Base-by-base conservation (phyloP, 2,888 invertebrate species). In the Lycophotia porphyrea region DNA sequence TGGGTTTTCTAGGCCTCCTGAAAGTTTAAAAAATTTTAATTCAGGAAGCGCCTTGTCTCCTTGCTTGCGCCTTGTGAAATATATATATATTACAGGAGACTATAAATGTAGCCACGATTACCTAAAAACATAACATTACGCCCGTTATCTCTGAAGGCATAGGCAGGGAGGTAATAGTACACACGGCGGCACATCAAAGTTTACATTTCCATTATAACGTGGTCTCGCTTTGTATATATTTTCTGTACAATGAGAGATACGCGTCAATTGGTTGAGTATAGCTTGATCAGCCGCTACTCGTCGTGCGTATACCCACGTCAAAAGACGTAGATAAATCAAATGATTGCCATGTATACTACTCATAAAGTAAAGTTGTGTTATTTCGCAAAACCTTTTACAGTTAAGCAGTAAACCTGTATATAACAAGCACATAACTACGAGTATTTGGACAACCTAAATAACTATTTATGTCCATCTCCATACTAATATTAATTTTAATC, bases 331-430 rank as follows among this genome's bases (percentile, higher is more conserved):
- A 58, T 58, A 18, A 58, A 58, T 58, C 7, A 63, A 55, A 18
- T 4, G 27, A 34, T 42, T 55, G 3, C 18, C 27, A 34, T n/a
- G 0, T 44, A 9, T 34, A 63, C 4, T n/a, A 61, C 11, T 60
- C 4, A 8, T 39, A 24, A 71, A 61, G 11, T 72, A n/a, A 71
- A 61, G 15, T 79, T 27, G 36, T 0, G n/a, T 47, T 52, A 61
- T 47, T 68, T 77, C 52, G 44, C 66, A 39, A 49, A 58, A 44
- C 36, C 13, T 24, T 31, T n/a, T 27, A 60, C 82, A 44, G 68
- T 34, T 65, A 77, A 11, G 47, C 60, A 69, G 9, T 82, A 69
- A 82, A 61, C 34, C 39, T 66, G 64, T 13, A 55, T 52, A 76
- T 76, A 58, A 69, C 76, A 4, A 34, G 47, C n/a, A 58, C 34